Evolutionary conservation across 2,888 invertebrate genomes (phyloP), one percentile per base, ranked within the genome.

Genomic region (Coleophora flavipennella): DNA sequence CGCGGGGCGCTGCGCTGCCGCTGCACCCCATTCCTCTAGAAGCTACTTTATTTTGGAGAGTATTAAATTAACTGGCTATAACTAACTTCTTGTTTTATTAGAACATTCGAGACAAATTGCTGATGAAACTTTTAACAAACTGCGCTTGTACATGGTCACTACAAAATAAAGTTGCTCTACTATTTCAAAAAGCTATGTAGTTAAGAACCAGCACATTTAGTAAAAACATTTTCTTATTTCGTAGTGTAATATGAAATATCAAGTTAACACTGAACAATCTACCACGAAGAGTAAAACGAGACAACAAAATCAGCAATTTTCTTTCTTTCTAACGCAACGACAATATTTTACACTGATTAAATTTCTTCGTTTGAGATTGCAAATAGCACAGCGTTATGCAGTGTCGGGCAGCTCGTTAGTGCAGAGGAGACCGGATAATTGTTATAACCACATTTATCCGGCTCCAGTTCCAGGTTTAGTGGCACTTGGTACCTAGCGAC

Each of bases 381-480:
- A 59, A 59, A 64, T 54, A 49, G 50, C 36, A 36, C 31, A 33
- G 33, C 45, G 42, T 44, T 46, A 48, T 45, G 42, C 46, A 41
- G 52, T 51, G 50, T 49, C 48, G 44, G 48, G 51, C 42, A 49
- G 54, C 60, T 69, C 66, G 70, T 76, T 75, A 71, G 69, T 64
- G 64, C 60, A 51, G 59, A 56, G 67, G 62, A 62, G 62, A 65
- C 54, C 53, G 61, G 63, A 72, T 76, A 78, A 80, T 78, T 80
- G 76, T 71, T 68, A 75, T 72, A 77, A 77, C 72, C 72, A 53
- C 72, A 70, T 78, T 78, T 66, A 68, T 68, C 50, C 66, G 56
- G 57, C 66, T 68, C 65, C 67, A 59, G 59, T 55, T 65, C 67
- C 63, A 62, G 69, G 59, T 29, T 20, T 20, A 20, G 20, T 3